phyloP scores from a whole-genome alignment of 2,888 invertebrate species.

The Ephialtes manifestator region DNA sequence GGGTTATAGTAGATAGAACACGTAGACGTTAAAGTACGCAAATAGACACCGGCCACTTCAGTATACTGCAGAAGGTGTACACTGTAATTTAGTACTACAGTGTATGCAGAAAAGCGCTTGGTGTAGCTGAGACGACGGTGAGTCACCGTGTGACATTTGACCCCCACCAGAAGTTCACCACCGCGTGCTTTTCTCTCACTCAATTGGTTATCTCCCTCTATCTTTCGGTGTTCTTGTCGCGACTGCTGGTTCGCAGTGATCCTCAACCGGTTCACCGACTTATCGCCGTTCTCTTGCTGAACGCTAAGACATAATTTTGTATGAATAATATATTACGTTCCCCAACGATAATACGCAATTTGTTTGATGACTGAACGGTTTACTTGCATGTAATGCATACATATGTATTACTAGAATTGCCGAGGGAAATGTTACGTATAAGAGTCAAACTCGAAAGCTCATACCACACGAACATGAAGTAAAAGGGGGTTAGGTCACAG shows the following conservation, averaged over 20 bases:
- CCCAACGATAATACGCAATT: neutral
- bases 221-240: conserved; percentile 59
- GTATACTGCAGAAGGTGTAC: conserved; percentile 38
- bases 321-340: neutral
- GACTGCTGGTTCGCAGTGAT: conserved; percentile 76
- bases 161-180: conserved; percentile 77
- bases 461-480: neutral
- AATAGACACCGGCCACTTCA: conserved; percentile 54
- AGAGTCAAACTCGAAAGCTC: neutral
- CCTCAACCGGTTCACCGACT: conserved; percentile 72
- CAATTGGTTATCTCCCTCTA: conserved; percentile 35
- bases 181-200: conserved; percentile 39
- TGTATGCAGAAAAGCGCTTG: conserved; percentile 48
- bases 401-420: neutral
- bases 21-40: conserved; percentile 30
- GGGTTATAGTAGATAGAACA: neutral
- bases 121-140: conserved; percentile 72
- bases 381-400: neutral
- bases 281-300: neutral
- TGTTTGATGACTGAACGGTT: conserved; percentile 3
- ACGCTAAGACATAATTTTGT: neutral
- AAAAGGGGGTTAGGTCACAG: conserved; percentile 29
- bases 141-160: conserved; percentile 82
- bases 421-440: neutral
- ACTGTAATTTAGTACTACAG: conserved; percentile 28